A percentile compares a stretch with the other conserved stretches of the same genome.
Evolutionary conservation across 2,888 invertebrate genomes (phyloP).

Genomic region (Drosophila paramelanica): DNA sequence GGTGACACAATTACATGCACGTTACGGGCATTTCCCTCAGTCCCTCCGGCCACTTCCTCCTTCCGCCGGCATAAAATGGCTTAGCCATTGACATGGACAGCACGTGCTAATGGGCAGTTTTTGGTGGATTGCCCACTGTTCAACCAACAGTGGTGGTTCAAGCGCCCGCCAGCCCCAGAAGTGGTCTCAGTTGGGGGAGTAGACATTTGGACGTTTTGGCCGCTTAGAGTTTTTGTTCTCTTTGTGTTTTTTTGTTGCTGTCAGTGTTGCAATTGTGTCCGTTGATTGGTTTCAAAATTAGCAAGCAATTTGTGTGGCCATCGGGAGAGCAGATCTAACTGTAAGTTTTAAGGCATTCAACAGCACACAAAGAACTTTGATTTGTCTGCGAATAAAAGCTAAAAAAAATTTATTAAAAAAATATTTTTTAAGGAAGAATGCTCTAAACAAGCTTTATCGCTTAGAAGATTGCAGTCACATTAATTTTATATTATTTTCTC

Average conservation of each 20-base stretch:
- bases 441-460: no score
- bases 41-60: slow-evolving; percentile 5
- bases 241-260: background rate
- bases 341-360: background rate
- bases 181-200: background rate
- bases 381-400: background rate
- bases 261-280: slow-evolving; percentile 27
- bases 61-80: slow-evolving; percentile 47
- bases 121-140: slow-evolving; percentile 32
- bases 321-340: slow-evolving; percentile 33
- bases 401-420: no score
- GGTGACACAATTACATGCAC: slow-evolving; percentile 77
- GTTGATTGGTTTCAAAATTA: slow-evolving; percentile 50
- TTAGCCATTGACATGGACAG: slow-evolving; percentile 70
- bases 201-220: slow-evolving; percentile 6
- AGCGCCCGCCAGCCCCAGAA: background rate
- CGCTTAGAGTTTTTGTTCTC: slow-evolving; percentile 24
- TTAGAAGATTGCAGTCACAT: no score
- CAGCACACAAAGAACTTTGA: background rate
- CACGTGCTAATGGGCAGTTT: slow-evolving; percentile 75
- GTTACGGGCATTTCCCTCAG: slow-evolving; percentile 40
- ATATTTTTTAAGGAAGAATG: no score
- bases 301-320: slow-evolving; percentile 47
- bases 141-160: background rate
- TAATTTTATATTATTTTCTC: no score